phyloP scores from a whole-genome alignment of 2,888 invertebrate genomes.

The Dynastes hyllus region DNA sequence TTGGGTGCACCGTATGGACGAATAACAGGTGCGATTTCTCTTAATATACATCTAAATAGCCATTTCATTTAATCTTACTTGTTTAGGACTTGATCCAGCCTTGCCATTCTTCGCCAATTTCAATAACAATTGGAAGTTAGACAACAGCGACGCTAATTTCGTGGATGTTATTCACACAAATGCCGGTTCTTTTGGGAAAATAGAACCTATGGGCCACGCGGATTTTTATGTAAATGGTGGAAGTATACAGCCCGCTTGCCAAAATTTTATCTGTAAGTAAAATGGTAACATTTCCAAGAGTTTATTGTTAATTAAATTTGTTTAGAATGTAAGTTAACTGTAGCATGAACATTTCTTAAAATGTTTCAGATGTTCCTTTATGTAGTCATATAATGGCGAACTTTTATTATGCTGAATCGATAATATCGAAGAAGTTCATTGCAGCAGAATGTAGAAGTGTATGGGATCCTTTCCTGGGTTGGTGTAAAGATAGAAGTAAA shows the following conservation, averaged over 20 bases:
- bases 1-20: constrained; percentile 65
- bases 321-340: too few relatives aligned
- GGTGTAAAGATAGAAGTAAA: constrained; percentile 67
- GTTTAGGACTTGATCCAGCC: constrained; percentile 77
- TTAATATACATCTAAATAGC: neutral
- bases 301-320: neutral
- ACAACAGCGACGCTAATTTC: constrained; percentile 86
- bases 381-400: constrained; percentile 79
- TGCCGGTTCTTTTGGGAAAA: constrained; percentile 77
- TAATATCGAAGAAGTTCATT: constrained; percentile 75
- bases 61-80: too few relatives aligned
- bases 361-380: constrained; percentile 72
- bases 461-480: constrained; percentile 73
- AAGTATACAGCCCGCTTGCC: constrained; percentile 81
- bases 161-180: constrained; percentile 95
- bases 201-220: constrained; percentile 75
- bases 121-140: constrained; percentile 75
- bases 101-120: constrained; percentile 76
- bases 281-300: too few relatives aligned
- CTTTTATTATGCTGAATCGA: constrained; percentile 78
- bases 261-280: constrained; percentile 78
- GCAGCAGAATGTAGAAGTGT: constrained; percentile 77
- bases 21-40: constrained; percentile 67
- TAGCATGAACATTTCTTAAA: neutral
- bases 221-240: constrained; percentile 79